Evolutionary conservation across 2,888 invertebrate genomes (phyloP), one percentile per base, ranked within the genome.

Genomic region (Hemistola chrysoprasaria): DNA sequence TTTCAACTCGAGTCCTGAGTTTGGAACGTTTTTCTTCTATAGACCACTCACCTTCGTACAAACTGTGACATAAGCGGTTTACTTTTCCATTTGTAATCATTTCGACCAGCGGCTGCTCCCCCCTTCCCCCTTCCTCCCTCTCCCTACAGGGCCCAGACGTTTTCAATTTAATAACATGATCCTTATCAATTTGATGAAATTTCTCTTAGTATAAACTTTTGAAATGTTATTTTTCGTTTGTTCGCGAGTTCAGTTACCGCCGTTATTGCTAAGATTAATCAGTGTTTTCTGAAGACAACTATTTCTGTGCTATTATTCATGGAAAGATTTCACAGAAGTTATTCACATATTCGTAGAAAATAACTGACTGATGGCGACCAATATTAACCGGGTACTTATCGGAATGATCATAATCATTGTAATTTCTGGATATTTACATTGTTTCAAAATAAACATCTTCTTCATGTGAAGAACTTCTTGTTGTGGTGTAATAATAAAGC

Each of bases 161-260:
- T 55, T 55, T 40, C 55, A 57, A 52, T 62, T 60, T 59, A 54
- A 60, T 59, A 56, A 60, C 52, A 38, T 50, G 54, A 61, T 62
- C 51, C 37, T 45, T 59, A 61, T 62, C 59, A 40, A 46, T 47
- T 45, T 45, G 54, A 50, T 46, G 50, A 49, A 30, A 45, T 40
- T 46, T 30, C 34, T 29, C 36, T 33, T 21, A 10, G 29, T 34
- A 43, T 34, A 30, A 34, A 39, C 31, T 28, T 36, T 38, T 40
- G 23, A 27, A 23, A 27, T 40, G 31, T 32, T 32, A 40, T 40
- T 46, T 41, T 29, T 48, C 38, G 46, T 47, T 41, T 43, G 43
- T 47, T 50, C 1, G 22, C 6, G 6, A 40, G 35, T 30, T 31
- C 34, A 11, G 7, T 5, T 11, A 35, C 25, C 25, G 8, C 24